These are phyloP conservation scores for Rhipidura dahli DNA, from an alignment of 2,113 vertebrate genomes.

Conservation along the genomic window DNA sequence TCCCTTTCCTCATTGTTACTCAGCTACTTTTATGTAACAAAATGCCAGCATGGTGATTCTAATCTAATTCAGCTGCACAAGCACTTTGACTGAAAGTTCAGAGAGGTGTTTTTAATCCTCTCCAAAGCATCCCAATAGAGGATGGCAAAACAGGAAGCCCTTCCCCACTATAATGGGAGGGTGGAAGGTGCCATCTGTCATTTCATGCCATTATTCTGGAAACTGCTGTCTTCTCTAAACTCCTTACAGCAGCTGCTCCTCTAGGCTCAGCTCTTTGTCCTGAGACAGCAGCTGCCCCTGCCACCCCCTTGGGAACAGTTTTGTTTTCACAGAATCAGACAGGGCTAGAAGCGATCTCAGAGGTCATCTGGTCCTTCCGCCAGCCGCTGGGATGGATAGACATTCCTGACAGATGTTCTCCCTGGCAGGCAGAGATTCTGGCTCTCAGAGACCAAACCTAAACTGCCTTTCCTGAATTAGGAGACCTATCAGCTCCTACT, in stretches of 20 bases:
- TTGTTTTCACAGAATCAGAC: not conserved
- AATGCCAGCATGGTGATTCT: not conserved
- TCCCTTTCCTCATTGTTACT: not conserved
- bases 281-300: slow-evolving; percentile 3
- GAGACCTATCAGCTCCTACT: not conserved
- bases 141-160: not conserved
- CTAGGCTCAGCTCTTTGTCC: slow-evolving; percentile 13
- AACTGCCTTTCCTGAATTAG: not conserved
- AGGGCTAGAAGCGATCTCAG: not conserved
- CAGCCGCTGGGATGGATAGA: not conserved
- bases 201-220: not conserved
- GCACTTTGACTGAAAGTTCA: not conserved
- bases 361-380: slow-evolving; percentile 30
- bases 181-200: not conserved
- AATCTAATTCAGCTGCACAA: slow-evolving; percentile 3
- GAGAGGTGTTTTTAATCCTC: not conserved
- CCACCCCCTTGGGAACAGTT: not conserved
- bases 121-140: not conserved
- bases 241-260: not conserved
- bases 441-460: not conserved
- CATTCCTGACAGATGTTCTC: not conserved
- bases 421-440: not conserved
- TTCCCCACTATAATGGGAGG: not conserved
- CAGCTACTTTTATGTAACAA: not conserved
- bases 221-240: not conserved